phyloP scores from a whole-genome alignment of 2,888 invertebrate species.

The Melitaea athalia region DNA sequence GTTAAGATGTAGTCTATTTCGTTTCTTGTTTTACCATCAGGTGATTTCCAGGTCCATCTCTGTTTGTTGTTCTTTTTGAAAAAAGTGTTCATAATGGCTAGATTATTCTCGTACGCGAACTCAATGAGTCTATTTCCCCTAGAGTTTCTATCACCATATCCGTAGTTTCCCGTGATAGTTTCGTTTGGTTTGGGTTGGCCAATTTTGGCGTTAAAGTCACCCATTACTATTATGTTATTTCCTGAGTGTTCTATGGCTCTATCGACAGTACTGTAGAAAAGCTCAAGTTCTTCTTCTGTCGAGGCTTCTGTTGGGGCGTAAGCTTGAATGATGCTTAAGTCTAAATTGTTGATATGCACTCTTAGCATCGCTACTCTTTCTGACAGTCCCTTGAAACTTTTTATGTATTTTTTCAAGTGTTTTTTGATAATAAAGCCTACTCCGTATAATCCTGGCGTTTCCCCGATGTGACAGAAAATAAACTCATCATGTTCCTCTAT shows the following conservation, averaged over 20 bases:
- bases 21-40: too few species aligned
- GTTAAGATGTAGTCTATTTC: too few species aligned
- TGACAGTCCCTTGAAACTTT: slow-evolving; percentile 19
- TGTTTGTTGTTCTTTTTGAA: too few species aligned
- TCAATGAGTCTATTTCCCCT: too few species aligned
- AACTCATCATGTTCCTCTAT: not conserved
- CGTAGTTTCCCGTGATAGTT: not conserved
- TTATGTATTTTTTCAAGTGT: slow-evolving; percentile 16
- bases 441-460: slow-evolving; percentile 16
- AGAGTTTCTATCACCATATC: not conserved
- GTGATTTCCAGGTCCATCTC: too few species aligned
- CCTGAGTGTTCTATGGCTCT: slow-evolving; percentile 25
- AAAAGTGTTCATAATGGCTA: too few species aligned
- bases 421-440: slow-evolving; percentile 26
- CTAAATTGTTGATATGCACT: slow-evolving; percentile 16
- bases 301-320: slow-evolving; percentile 15
- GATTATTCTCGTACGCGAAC: too few species aligned
- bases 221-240: slow-evolving; percentile 9
- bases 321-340: slow-evolving; percentile 21
- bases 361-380: slow-evolving; percentile 31
- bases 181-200: not conserved
- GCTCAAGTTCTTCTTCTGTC: slow-evolving; percentile 2
- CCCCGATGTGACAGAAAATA: not conserved
- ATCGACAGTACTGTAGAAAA: slow-evolving; percentile 12
- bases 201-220: slow-evolving; percentile 12